Evolutionary conservation across 2,888 invertebrate genomes (phyloP).

Genomic region (Criorhina ranunculi): DNA sequence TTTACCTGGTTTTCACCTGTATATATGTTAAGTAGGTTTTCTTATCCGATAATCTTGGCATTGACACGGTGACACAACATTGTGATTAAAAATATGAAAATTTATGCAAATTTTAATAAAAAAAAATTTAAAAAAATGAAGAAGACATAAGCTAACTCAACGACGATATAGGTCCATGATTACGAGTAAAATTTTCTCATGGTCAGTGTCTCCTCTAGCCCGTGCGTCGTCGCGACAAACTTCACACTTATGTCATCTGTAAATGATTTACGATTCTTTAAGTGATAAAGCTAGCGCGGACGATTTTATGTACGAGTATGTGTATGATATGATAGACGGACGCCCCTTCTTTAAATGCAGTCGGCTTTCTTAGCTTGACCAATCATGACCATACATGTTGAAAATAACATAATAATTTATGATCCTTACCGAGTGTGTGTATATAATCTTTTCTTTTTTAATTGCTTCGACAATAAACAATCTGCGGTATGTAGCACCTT

Average conservation of each 20-base stretch:
- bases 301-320: too few species aligned
- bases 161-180: not conserved
- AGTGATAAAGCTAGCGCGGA: constrained; percentile 20
- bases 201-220: not conserved
- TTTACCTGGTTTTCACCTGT: constrained; percentile 4
- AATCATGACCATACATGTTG: constrained; percentile 2
- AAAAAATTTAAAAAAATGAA: constrained; percentile 15
- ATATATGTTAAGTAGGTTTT: constrained; percentile 40
- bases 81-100: not conserved
- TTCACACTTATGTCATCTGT: constrained; percentile 51
- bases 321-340: not conserved
- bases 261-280: constrained; percentile 43
- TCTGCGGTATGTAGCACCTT: not conserved
- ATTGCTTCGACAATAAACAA: constrained; percentile 20
- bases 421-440: constrained; percentile 20
- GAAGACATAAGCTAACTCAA: not conserved
- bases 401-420: constrained; percentile 28
- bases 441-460: constrained; percentile 1
- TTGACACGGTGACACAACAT: constrained; percentile 56
- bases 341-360: constrained; percentile 7
- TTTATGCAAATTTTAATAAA: constrained; percentile 50
- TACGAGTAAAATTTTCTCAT: not conserved
- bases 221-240: not conserved
- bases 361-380: not conserved
- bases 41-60: constrained; percentile 54